A percentile compares a stretch with the other conserved stretches of the same genome.
These are phyloP conservation scores for Olivierus martensii DNA, from an alignment of 1,140 invertebrate species.

Conservation along the genomic window DNA sequence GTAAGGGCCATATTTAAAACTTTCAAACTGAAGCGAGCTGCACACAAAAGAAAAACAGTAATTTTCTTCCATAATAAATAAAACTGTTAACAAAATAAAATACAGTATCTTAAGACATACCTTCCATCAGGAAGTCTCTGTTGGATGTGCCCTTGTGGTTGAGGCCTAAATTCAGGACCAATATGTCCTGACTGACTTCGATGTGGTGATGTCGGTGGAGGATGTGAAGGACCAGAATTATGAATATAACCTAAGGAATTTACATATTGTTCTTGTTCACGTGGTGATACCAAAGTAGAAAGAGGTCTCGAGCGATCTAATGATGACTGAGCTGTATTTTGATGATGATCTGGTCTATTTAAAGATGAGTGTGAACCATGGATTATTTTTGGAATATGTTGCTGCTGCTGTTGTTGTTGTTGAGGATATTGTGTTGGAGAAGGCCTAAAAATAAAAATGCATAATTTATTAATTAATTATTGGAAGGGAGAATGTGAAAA, in stretches of 20 bases:
- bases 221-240: slow-evolving; percentile 6
- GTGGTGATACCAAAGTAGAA: slow-evolving; percentile 39
- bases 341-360: slow-evolving; percentile 19
- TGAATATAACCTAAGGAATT: slow-evolving; percentile 12
- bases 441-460: too few species aligned
- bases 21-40: too few species aligned
- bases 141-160: background rate
- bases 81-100: too few species aligned
- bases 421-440: background rate
- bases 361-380: slow-evolving; percentile 21
- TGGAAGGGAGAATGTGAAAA: too few species aligned
- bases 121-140: slow-evolving; percentile 10
- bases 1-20: too few species aligned
- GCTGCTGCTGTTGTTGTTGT: slow-evolving; percentile 5
- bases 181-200: slow-evolving; percentile 2
- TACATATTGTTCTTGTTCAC: slow-evolving; percentile 21
- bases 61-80: too few species aligned
- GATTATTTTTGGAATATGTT: slow-evolving; percentile 6
- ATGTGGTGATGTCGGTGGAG: slow-evolving; percentile 3
- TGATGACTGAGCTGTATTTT: slow-evolving; percentile 16
- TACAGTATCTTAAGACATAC: background rate
- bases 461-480: too few species aligned
- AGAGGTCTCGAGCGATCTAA: slow-evolving; percentile 35
- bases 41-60: too few species aligned
- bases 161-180: slow-evolving; percentile 5